A percentile compares a stretch with the other conserved stretches of the same genome.
phyloP scores from a whole-genome alignment of 2,888 invertebrate species.

The Neocrepidodera transversa region DNA sequence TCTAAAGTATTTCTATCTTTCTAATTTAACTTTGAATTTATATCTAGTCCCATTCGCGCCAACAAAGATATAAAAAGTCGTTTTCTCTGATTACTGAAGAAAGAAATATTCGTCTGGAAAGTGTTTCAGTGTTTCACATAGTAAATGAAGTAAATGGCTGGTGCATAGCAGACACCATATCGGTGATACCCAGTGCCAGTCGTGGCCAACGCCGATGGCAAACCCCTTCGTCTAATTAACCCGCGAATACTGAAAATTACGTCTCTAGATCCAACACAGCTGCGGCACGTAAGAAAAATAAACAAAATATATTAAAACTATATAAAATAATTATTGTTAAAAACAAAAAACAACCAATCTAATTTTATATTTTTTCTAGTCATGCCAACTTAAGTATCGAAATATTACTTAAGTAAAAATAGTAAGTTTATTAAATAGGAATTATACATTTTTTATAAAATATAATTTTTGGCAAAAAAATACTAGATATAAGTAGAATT shows the following conservation, averaged over 20 bases:
- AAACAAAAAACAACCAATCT: background rate
- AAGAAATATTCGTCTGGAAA: background rate
- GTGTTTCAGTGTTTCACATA: background rate
- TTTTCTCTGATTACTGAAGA: background rate
- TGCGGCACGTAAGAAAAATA: background rate
- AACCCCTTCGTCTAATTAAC: conserved; percentile 1
- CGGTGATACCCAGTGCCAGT: conserved; percentile 1
- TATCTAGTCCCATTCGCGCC: too few species aligned
- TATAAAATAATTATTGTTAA: too few species aligned
- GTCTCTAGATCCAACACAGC: background rate
- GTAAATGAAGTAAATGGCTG: conserved; percentile 1
- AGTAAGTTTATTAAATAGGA: too few species aligned
- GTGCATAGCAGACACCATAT: conserved; percentile 3
- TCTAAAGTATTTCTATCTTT: too few species aligned
- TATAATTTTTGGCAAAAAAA: too few species aligned
- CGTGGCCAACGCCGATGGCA: background rate
- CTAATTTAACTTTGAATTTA: too few species aligned
- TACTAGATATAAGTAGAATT: too few species aligned
- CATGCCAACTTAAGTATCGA: too few species aligned
- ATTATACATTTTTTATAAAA: background rate
- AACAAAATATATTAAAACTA: too few species aligned
- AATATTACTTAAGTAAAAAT: too few species aligned
- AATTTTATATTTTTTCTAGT: background rate
- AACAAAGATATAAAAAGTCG: background rate
- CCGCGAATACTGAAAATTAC: conserved; percentile 1